Evolutionary conservation across 2,797 vertebrate genomes (phyloP).

Genomic region (Phataginus tricuspis): DNA sequence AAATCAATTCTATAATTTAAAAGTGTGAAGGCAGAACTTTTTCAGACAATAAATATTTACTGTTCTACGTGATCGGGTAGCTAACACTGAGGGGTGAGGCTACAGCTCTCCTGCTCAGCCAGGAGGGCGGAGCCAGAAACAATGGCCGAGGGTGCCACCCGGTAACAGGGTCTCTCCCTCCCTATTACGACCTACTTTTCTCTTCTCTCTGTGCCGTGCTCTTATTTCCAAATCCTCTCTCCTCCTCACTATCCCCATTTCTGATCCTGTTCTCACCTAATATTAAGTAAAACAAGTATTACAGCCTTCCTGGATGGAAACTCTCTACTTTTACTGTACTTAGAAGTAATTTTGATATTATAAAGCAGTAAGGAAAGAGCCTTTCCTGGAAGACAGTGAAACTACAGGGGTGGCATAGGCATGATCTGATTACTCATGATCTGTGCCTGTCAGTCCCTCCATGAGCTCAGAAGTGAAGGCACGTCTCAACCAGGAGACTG

Average conservation of each 20-base stretch:
- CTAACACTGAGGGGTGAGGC: not conserved
- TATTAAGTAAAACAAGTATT: not conserved
- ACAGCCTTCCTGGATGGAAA: slow-evolving; percentile 27
- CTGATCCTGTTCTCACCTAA: not conserved
- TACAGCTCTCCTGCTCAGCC: not conserved
- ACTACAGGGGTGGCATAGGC: not conserved
- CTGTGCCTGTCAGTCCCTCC: not conserved
- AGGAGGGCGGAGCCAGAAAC: not conserved
- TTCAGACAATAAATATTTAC: not conserved
- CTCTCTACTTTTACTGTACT: not conserved
- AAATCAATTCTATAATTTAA: slow-evolving; percentile 21
- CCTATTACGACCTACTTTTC: not conserved
- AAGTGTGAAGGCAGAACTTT: not conserved
- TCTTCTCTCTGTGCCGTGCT: not conserved
- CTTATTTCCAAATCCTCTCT: slow-evolving; percentile 8
- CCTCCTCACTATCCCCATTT: not conserved
- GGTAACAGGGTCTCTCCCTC: not conserved
- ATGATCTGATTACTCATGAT: not conserved
- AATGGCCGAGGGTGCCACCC: not conserved
- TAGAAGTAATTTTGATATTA: slow-evolving; percentile 24
- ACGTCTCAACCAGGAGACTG: not conserved
- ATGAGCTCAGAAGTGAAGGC: not conserved
- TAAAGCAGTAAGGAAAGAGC: not conserved
- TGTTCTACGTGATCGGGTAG: not conserved
- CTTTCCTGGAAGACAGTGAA: not conserved